Evolutionary conservation across 2,113 vertebrate genomes (phyloP), one percentile per base, ranked within the genome.

Genomic region (Pachyramphus minor): DNA sequence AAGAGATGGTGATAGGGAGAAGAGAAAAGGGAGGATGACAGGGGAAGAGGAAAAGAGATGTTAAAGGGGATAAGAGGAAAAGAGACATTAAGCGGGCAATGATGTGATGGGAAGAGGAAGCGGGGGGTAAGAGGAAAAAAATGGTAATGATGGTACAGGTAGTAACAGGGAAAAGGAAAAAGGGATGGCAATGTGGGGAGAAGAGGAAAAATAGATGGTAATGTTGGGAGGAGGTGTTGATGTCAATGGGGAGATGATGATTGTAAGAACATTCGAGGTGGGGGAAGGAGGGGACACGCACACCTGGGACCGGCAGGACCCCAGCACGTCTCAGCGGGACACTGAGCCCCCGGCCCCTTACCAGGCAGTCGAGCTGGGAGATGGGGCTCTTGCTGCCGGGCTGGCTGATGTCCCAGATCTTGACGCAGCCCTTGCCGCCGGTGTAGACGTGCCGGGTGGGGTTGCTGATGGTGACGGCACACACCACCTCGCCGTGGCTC

Each of bases 381-480:
- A 99, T 98, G 19, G 99, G 99, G 94, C 99, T 99, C 98, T 99
- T 99, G 98, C 99, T 99, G 94, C 99, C 99, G 0, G 99, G 99
- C 95, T 99, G 99, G 98, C 99, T 99, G 97, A 99, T 99, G 96
- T 99, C 99, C 99, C 99, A 99, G 97, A 99, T 99, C 98, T 99
- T 99, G 91, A 99, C 99, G 2, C 99, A 99, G 71, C 99, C 99
- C 94, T 99, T 99, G 96, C 99, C 99, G 0, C 99, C 99, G 0
- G 99, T 99, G 97, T 99, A 99, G 96, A 99, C 99, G 59, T 99
- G 99, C 41, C 99, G 97, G 0, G 99, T 99, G 75, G 99, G 99
- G 97, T 99, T 99, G 98, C 99, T 99, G 97, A 99, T 99, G 97
- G 99, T 99, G 96, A 99, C 99, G 0, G 99, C 99, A 1, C 99